phyloP scores from a whole-genome alignment of 1,140 invertebrate genomes.

The Drosophila varians region DNA sequence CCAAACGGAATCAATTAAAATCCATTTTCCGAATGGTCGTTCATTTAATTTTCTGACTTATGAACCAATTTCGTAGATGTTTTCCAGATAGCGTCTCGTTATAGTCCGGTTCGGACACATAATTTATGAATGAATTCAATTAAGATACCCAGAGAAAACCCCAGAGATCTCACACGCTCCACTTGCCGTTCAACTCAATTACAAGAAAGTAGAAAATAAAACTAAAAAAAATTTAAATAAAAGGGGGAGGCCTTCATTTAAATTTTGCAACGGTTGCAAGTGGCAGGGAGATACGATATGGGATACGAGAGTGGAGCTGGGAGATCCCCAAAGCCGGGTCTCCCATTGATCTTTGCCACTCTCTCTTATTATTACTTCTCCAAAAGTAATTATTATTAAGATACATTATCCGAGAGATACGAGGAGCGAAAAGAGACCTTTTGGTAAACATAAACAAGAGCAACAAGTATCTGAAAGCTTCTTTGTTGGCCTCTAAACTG shows the following conservation, averaged over 20 bases:
- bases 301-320: background rate
- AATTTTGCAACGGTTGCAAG: slow-evolving; percentile 45
- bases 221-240: background rate
- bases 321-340: background rate
- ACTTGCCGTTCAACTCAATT: slow-evolving; percentile 64
- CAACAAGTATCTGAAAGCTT: slow-evolving; percentile 39
- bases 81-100: slow-evolving; percentile 31
- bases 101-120: slow-evolving; percentile 42
- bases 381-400: background rate
- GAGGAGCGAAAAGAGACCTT: background rate
- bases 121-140: slow-evolving; percentile 77
- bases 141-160: slow-evolving; percentile 68
- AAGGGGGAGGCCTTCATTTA: slow-evolving; percentile 37
- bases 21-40: slow-evolving; percentile 33
- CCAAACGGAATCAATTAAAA: slow-evolving; percentile 20
- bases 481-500: slow-evolving; percentile 4
- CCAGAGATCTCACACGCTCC: slow-evolving; percentile 46
- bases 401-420: background rate
- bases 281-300: background rate
- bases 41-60: slow-evolving; percentile 36
- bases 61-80: slow-evolving; percentile 40
- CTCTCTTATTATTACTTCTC: background rate
- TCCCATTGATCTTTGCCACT: background rate
- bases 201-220: slow-evolving; percentile 22
- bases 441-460: slow-evolving; percentile 39